These are phyloP conservation scores for Maniola hyperantus DNA, from an alignment of 2,888 invertebrate genomes.

Conservation along the genomic window DNA sequence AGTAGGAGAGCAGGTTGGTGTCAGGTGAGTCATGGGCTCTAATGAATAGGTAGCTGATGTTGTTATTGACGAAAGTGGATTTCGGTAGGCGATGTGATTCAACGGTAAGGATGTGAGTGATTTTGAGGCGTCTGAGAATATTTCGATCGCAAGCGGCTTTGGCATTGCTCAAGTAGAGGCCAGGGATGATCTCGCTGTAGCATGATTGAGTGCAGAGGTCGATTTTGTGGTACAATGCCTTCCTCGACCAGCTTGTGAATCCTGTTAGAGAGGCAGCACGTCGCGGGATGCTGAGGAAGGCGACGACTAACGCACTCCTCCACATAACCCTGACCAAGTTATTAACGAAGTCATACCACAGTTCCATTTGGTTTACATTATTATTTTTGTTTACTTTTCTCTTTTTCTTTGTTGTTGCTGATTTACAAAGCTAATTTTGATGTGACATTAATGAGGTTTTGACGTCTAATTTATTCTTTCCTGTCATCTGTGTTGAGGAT, in stretches of 20 bases:
- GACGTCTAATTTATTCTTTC: slow-evolving; percentile 48
- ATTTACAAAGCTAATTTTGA: slow-evolving; percentile 43
- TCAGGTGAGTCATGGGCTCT: slow-evolving; percentile 74
- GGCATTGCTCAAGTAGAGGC: slow-evolving; percentile 75
- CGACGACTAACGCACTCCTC: slow-evolving; percentile 62
- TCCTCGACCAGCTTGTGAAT: slow-evolving; percentile 67
- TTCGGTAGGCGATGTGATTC: slow-evolving; percentile 69
- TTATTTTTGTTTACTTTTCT: slow-evolving; percentile 21
- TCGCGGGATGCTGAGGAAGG: slow-evolving; percentile 65
- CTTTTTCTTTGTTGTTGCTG: slow-evolving; percentile 32
- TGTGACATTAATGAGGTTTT: slow-evolving; percentile 44
- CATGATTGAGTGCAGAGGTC: slow-evolving; percentile 74
- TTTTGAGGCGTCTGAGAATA: slow-evolving; percentile 66
- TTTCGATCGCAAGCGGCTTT: slow-evolving; percentile 64
- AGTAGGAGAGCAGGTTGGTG: slow-evolving; percentile 73
- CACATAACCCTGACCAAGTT: slow-evolving; percentile 64
- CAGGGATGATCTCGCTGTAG: slow-evolving; percentile 67
- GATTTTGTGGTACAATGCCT: slow-evolving; percentile 63
- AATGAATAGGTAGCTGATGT: slow-evolving; percentile 73
- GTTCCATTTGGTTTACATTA: slow-evolving; percentile 40
- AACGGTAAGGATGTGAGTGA: slow-evolving; percentile 77
- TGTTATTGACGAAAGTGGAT: slow-evolving; percentile 60
- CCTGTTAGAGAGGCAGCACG: slow-evolving; percentile 64
- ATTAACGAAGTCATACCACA: slow-evolving; percentile 56
- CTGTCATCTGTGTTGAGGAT: slow-evolving; percentile 36